Base-by-base conservation (phyloP, 2,113 vertebrate species). In the Lonchura striata region DNA sequence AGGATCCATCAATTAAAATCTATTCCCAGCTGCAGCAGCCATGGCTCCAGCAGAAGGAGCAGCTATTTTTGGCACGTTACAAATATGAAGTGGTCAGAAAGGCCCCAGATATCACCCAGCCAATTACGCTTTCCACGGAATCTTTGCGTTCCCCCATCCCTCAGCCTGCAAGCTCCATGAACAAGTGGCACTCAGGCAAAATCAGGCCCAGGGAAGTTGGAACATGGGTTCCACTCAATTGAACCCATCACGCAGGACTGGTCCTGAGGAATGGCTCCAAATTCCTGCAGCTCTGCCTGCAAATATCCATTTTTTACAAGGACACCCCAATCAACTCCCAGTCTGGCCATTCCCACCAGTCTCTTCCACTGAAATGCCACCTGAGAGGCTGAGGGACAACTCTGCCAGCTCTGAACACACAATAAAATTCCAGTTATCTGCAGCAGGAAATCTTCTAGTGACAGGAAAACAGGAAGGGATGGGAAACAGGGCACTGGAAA, bases 1-100 rank as follows among this genome's bases (percentile, higher is more conserved):
- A 96, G 87, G 31, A 57, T 47, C 93, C 87, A 97, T 97, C 96
- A 95, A 93, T 97, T 97, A 96, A 95, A 94, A 94, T 82, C 96
- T 93, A 92, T 96, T 96, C 96, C 94, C 92, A 95, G 95, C 91
- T 44, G 77, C 79, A 83, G 64, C 27, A 53, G 85, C 30, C 42
- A 63, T 9, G 93, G 91, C 53, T 82, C 66, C 68, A 53, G 94
- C 94, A 93, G 82, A 49, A 84, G 54, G 59, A 41, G 15, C 68
- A 41, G 93, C 69, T 96, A 96, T 96, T 97, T 93, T 64, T 78
- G 90, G 63, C 75, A 77, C 39, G 41, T 87, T 72, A 80, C 78
- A 92, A 82, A 79, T 88, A 68, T 4, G 64, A 94, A 96, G 92
- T 37, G 70, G 71, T 81, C 80, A 86, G 49, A 85, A 68, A 78